A percentile compares a stretch with the other conserved stretches of the same genome.
phyloP scores from a whole-genome alignment of 2,797 vertebrate genomes.

The Pipistrellus pygmaeus region DNA sequence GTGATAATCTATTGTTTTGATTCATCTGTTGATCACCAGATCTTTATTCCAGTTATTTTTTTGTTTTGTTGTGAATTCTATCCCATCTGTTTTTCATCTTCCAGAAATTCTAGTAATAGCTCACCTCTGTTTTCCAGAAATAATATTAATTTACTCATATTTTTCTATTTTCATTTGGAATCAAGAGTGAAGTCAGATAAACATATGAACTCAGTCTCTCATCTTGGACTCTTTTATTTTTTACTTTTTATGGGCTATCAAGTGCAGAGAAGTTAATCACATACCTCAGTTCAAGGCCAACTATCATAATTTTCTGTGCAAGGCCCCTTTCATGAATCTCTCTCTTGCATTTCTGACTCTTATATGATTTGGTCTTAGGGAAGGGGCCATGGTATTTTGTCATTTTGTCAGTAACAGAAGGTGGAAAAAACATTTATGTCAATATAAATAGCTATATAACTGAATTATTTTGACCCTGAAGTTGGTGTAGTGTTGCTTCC shows the following conservation, averaged over 20 bases:
- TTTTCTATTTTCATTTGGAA: conserved; percentile 6
- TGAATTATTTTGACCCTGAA: not conserved
- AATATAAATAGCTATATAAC: not conserved
- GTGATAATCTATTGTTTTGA: not conserved
- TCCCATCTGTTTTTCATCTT: conserved; percentile 1
- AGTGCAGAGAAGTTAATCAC: not conserved
- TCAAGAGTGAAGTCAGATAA: not conserved
- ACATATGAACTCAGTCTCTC: not conserved
- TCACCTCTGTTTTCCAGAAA: conserved; percentile 11
- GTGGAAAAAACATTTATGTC: not conserved
- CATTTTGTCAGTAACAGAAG: not conserved
- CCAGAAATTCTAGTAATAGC: not conserved
- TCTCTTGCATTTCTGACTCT: conserved; percentile 9
- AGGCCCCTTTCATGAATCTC: not conserved
- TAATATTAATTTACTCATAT: not conserved
- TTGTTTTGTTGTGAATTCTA: conserved; percentile 31
- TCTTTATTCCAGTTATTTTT: not conserved
- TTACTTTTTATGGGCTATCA: not conserved
- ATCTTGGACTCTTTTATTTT: not conserved
- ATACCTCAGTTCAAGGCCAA: not conserved
- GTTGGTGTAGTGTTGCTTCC: not conserved
- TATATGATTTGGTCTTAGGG: not conserved
- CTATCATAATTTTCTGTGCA: not conserved
- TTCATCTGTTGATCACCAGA: not conserved
- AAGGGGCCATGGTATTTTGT: not conserved